Evolutionary conservation across 2,888 invertebrate genomes (phyloP).

Genomic region (Cinara cedri): DNA sequence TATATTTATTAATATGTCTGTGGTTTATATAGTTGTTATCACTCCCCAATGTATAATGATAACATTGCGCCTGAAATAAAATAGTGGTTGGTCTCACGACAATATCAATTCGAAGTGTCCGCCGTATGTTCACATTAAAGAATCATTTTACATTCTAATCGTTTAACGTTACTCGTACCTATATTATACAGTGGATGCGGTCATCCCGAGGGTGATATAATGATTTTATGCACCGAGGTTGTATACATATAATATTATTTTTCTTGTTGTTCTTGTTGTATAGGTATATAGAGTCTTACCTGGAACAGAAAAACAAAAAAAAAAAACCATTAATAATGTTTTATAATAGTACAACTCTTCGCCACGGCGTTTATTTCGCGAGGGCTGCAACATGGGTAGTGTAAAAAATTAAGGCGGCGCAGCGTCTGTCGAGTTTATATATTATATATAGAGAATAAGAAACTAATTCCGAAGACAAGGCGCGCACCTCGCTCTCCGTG

Average conservation of each 20-base stretch:
- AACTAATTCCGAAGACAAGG: slow-evolving; percentile 40
- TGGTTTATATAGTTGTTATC: too few relatives aligned
- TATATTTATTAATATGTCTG: too few relatives aligned
- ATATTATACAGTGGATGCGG: not conserved
- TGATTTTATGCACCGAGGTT: too few relatives aligned
- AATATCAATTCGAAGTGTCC: too few relatives aligned
- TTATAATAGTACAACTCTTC: not conserved
- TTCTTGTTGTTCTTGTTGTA: too few relatives aligned
- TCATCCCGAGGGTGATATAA: not conserved
- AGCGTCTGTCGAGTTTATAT: slow-evolving; percentile 23
- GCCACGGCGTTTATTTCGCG: not conserved
- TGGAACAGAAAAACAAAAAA: slow-evolving; percentile 37
- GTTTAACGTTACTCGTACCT: not conserved
- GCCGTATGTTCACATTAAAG: too few relatives aligned
- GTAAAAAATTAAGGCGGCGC: slow-evolving; percentile 23
- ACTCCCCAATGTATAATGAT: too few relatives aligned
- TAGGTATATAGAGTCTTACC: slow-evolving; percentile 34
- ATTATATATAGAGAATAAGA: not conserved
- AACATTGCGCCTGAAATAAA: too few relatives aligned
- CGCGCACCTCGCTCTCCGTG: too few relatives aligned
- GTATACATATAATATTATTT: too few relatives aligned
- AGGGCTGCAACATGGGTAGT: not conserved
- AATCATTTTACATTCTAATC: too few relatives aligned
- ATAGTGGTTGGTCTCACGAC: too few relatives aligned
- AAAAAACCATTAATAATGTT: slow-evolving; percentile 27